Evolutionary conservation across 2,888 invertebrate genomes (phyloP).

Genomic region (Erebia epiphron): DNA sequence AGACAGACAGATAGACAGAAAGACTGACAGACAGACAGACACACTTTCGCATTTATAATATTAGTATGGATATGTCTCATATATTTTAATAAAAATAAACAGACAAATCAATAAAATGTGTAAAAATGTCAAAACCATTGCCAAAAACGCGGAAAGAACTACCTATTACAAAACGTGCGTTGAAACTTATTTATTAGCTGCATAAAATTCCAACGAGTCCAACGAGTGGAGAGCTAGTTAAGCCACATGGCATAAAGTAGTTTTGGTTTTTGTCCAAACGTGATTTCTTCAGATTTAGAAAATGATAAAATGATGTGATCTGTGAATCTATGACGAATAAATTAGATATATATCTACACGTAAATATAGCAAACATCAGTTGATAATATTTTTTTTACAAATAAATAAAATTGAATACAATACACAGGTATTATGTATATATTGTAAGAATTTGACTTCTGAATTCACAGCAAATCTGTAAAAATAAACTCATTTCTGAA

Average conservation of each 20-base stretch:
- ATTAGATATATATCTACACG: background rate
- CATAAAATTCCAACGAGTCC: constrained; percentile 38
- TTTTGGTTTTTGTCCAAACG: constrained; percentile 17
- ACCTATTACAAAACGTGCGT: constrained; percentile 35
- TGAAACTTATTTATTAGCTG: constrained; percentile 38
- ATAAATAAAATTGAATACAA: too few relatives aligned
- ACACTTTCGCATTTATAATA: too few relatives aligned
- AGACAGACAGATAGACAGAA: too few relatives aligned
- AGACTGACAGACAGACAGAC: too few relatives aligned
- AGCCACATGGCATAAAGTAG: constrained; percentile 35
- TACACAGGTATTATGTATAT: too few relatives aligned
- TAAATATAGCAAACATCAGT: background rate
- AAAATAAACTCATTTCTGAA: background rate
- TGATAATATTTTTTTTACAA: background rate
- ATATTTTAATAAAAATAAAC: constrained; percentile 23
- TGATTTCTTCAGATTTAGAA: background rate
- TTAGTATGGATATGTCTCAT: too few relatives aligned
- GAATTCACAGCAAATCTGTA: background rate
- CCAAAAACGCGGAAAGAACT: constrained; percentile 40
- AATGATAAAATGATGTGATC: background rate
- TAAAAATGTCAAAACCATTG: constrained; percentile 39
- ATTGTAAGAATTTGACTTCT: too few relatives aligned
- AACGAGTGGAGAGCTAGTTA: constrained; percentile 26
- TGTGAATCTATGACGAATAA: background rate
- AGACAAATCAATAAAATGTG: constrained; percentile 27